These are phyloP conservation scores for Eugnorisma glareosa DNA, from an alignment of 2,888 invertebrate genomes.

Conservation along the genomic window DNA sequence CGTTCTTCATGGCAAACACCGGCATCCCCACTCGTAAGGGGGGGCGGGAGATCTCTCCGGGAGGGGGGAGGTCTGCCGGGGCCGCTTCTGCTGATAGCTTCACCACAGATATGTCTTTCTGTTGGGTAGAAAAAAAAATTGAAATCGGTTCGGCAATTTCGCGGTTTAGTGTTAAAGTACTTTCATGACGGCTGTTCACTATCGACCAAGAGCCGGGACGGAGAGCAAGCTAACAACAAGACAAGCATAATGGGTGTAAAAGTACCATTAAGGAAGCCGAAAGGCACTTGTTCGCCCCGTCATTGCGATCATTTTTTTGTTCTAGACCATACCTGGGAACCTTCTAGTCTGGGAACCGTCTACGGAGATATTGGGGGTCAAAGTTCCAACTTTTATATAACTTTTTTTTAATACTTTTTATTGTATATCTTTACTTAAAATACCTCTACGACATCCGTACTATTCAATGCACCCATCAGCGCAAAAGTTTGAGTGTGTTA, in stretches of 20 bases:
- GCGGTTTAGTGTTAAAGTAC: too few species aligned
- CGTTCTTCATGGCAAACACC: slow-evolving; percentile 92
- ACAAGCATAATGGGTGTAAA: neutral
- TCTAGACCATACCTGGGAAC: neutral
- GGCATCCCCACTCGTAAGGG: slow-evolving; percentile 84
- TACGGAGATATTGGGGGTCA: too few species aligned
- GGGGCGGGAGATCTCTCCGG: slow-evolving; percentile 87
- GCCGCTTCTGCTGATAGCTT: slow-evolving; percentile 80
- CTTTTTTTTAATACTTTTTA: too few species aligned
- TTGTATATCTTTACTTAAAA: too few species aligned
- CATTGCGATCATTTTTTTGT: neutral
- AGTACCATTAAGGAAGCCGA: neutral
- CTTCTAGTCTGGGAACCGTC: too few species aligned
- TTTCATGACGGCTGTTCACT: too few species aligned
- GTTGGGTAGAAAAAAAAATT: slow-evolving; percentile 13
- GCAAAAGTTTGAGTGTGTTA: neutral
- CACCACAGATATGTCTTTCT: slow-evolving; percentile 84
- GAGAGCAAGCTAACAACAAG: neutral
- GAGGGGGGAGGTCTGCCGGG: slow-evolving; percentile 90
- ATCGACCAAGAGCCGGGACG: neutral
- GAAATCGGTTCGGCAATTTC: neutral
- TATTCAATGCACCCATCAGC: neutral
- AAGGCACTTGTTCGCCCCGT: neutral
- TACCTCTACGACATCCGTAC: too few species aligned
- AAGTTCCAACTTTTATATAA: too few species aligned